These are phyloP conservation scores for Oceanodroma tethys DNA, from an alignment of 2,113 vertebrate genomes.

Conservation along the genomic window DNA sequence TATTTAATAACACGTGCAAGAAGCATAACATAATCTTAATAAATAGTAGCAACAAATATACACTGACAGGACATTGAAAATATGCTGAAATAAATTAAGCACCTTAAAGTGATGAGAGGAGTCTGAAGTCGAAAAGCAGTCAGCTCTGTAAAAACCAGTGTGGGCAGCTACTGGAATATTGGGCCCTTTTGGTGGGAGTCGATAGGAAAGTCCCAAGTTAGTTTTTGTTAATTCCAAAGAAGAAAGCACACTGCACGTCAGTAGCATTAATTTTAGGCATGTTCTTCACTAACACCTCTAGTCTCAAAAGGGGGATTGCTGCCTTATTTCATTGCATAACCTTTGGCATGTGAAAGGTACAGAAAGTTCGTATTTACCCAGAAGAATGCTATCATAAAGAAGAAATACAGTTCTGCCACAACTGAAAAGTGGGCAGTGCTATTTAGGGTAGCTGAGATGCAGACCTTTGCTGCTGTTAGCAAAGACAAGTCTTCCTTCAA, in stretches of 20 bases:
- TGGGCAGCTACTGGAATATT: neutral
- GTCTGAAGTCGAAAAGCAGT: neutral
- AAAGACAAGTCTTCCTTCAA: neutral
- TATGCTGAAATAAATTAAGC: conserved; percentile 2
- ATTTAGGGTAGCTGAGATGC: neutral
- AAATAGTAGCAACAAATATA: neutral
- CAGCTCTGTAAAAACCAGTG: neutral
- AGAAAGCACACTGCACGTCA: neutral
- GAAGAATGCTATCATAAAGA: neutral
- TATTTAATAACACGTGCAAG: neutral
- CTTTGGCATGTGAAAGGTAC: neutral
- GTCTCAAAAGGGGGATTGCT: neutral
- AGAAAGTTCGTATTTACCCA: neutral
- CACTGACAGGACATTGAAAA: neutral
- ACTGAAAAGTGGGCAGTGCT: neutral
- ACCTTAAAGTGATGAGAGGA: neutral
- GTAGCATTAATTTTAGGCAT: neutral
- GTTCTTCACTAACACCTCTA: neutral
- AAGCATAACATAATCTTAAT: neutral
- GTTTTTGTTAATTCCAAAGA: neutral
- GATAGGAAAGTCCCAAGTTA: neutral
- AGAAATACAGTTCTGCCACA: neutral
- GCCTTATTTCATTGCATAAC: neutral
- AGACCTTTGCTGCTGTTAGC: neutral
- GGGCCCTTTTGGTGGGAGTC: neutral